Conservation (phyloP, 64 coral and sea anemone genomes). For the Montipora efflorescens region DNA sequence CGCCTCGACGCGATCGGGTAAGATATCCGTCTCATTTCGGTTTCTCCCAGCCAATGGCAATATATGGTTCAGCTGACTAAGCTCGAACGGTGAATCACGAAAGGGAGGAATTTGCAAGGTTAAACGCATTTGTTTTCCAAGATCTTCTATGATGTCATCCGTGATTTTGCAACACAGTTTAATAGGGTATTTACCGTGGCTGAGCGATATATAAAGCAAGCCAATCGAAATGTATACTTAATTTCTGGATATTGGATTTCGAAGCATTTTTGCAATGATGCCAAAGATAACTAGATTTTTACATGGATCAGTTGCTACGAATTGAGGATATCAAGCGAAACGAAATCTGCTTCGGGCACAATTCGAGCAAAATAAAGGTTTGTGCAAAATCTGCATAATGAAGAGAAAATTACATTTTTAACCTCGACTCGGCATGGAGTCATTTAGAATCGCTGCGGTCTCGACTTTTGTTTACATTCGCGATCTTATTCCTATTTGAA, state of each 20-base stretch:
- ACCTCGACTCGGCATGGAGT: background rate
- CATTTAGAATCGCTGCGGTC: background rate
- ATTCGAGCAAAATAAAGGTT: background rate
- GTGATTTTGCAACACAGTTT: constrained; percentile 1
- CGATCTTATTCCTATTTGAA: background rate
- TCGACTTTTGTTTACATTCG: background rate
- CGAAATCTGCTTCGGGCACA: constrained; percentile 19
- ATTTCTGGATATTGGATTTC: constrained; percentile 37
- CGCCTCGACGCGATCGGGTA: constrained; percentile 1
- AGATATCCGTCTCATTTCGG: background rate
- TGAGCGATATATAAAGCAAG: background rate
- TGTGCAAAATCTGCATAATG: constrained; percentile 30
- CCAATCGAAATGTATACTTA: background rate
- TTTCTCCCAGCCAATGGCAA: background rate
- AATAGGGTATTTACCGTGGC: background rate
- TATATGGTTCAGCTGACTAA: background rate
- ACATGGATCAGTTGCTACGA: background rate
- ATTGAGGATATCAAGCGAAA: background rate
- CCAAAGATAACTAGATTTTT: background rate
- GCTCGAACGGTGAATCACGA: background rate
- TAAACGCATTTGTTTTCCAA: background rate
- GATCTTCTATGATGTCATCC: background rate
- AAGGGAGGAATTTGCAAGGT: background rate
- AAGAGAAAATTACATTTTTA: background rate
- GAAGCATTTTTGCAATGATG: background rate